Base-by-base conservation (phyloP, 2,113 vertebrate genomes). In the Alaudala cheleensis region DNA sequence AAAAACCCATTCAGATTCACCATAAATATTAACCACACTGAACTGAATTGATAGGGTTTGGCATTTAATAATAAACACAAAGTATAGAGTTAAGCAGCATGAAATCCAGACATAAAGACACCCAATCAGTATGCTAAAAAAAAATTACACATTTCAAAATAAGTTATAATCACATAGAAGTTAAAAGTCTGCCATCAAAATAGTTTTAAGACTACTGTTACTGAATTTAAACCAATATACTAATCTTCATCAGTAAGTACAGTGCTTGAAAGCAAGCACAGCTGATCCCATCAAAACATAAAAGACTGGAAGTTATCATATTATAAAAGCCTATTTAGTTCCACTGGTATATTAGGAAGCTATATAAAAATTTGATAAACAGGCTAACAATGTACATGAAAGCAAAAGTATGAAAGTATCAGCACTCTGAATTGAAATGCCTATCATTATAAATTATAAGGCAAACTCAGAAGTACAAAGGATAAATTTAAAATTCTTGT, bases 61-160 rank as follows among this genome's bases (percentile, higher is more conserved):
- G 31, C 42, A 83, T 96, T 96, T 96, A 94, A 96, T 93, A 77
- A 92, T 49, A 73, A 81, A 93, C 58, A 84, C 18, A 56, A 72
- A 14, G 5, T 49, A 79, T 10, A 64, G 16, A 54, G 58, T 71
- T 82, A 65, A 93, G 37, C 61, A 93, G 50, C 54, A 88, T 40
- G 21, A 87, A 82, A 91, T 72, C 14, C 39, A 81, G 26, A 51
- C 37, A 79, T 19, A 61, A 82, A 83, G 45, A 58, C 61, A 93
- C 22, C 10, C 24, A 67, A 71, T 3, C 21, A 58, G 25, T 29
- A 86, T 58, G 67, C 23, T 64, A 28, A 51, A 78, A 73, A 73
- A 65, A 49, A 10, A 14, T 29, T 26, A 40, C 33, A 81, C 42
- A 60, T 60, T 61, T 74, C 23, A 66, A 92, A 93, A 72, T 78